Base-by-base conservation (phyloP, 2,797 vertebrate species). In the Neoniphon sammara region DNA sequence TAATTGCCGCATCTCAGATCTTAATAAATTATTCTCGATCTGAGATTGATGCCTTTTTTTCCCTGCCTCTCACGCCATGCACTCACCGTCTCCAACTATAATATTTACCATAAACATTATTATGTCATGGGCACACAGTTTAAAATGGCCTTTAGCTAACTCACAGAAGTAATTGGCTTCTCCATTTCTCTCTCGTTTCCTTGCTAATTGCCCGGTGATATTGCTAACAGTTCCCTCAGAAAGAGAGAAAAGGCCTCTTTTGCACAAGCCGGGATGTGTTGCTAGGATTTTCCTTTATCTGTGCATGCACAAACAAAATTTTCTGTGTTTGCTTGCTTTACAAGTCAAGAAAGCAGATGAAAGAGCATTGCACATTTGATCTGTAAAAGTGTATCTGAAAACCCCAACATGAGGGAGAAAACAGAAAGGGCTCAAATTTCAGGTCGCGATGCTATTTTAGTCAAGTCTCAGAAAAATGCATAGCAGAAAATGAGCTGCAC, bases 61-160 rank as follows among this genome's bases (percentile, higher is more conserved):
- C 69, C 75, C 77, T 50, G 82, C 88, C 93, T 91, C 92, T 94
- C 94, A 89, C 90, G 90, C 93, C 93, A 94, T 88, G 94, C 89
- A 93, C 94, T 93, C 88, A 88, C 92, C 93, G 93, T 93, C 94
- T 93, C 87, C 70, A 89, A 92, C 89, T 95, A 95, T 95, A 95
- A 95, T 94, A 96, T 95, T 95, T 96, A 95, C 95, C 94, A 95
- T 95, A 95, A 95, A 95, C 94, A 95, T 95, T 95, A 95, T 95
- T 95, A 95, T 95, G 95, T 95, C 95, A 95, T 94, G 94, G 94
- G 94, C 94, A 95, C 94, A 95, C 94, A 95, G 94, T 95, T 95
- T 95, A 95, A 95, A 95, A 95, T 95, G 94, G 94, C 95, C 94
- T 95, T 95, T 94, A 95, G 95, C 95, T 95, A 94, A 94, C 94